Evolutionary conservation across 1,140 invertebrate genomes (phyloP).

Genomic region (Paralvinella palmiformis): DNA sequence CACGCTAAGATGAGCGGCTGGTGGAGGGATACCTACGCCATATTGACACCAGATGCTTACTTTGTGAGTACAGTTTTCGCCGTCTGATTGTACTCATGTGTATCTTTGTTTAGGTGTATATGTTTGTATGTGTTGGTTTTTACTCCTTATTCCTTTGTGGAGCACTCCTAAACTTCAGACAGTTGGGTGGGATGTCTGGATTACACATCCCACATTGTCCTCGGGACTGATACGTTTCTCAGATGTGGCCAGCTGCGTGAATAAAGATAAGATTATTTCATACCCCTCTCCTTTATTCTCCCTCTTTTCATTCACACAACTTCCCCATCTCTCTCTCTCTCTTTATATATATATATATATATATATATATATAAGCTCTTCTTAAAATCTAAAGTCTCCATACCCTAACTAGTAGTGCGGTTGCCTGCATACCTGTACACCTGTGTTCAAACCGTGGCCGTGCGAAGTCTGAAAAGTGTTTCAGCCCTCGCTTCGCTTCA

Average conservation of each 20-base stretch:
- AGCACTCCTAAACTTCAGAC: neutral
- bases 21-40: conserved; percentile 32
- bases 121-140: neutral
- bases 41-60: conserved; percentile 27
- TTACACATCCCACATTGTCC: neutral
- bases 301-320: too few species aligned
- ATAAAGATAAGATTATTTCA: too few species aligned
- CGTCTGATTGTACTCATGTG: neutral
- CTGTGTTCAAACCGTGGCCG: too few species aligned
- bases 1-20: conserved; percentile 23
- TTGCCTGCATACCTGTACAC: too few species aligned
- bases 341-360: too few species aligned
- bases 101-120: neutral
- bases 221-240: neutral
- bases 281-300: too few species aligned
- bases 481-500: too few species aligned
- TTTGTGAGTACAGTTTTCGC: conserved; percentile 27
- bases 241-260: neutral
- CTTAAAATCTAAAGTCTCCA: too few species aligned
- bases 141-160: neutral
- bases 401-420: too few species aligned
- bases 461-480: too few species aligned
- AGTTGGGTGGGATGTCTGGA: neutral
- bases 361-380: too few species aligned
- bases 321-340: too few species aligned